Evolutionary conservation across 1,140 invertebrate genomes (phyloP), one percentile per base, ranked within the genome.

Genomic region (Liolophura sinensis): DNA sequence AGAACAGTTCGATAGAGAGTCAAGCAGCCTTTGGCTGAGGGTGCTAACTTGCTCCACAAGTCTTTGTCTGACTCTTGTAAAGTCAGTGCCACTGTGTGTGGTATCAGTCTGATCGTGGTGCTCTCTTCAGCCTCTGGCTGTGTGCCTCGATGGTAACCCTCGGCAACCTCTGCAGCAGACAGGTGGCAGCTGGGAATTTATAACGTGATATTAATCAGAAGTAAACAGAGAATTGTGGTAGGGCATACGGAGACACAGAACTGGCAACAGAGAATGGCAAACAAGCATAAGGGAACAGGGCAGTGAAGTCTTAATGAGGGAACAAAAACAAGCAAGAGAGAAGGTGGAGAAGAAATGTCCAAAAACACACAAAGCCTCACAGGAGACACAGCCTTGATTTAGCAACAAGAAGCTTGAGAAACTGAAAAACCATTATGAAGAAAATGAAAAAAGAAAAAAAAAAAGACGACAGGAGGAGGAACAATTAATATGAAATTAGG

Each of bases 81-180:
- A 27, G 27, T 62, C 11, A 75, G 50, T 4, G 78, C 69, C 16
- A 75, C 62, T 22, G 71, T 47, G 0, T 76, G 15, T 0, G 76
- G 66, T 11, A 83, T 22, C 52, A 81, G 57, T 59, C 67, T 68
- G 48, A 84, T 80, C 31, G 65, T 72, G 18, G 78, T 81, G 25
- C 82, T 79, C 64, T 84, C 83, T 62, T 82, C 80, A 3, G 82
- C 82, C 67, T 84, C 83, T 52, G 61, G 54, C 25, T 84, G 83
- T 56, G 49, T 76, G 0, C 83, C 83, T 71, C 77, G 56, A n/a
- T 62, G 60, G 60, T 84, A 84, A 4, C 72, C 60, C 0, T 69
- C 27, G 18, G 63, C 59, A 14, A 84, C 73, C 40, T 82, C 73
- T 12, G 63, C 51, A 11, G 77, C 76, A 11, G 66, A 65, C 40